Base-by-base conservation (phyloP, 2,888 invertebrate genomes). In the Toxonevra muliebris region DNA sequence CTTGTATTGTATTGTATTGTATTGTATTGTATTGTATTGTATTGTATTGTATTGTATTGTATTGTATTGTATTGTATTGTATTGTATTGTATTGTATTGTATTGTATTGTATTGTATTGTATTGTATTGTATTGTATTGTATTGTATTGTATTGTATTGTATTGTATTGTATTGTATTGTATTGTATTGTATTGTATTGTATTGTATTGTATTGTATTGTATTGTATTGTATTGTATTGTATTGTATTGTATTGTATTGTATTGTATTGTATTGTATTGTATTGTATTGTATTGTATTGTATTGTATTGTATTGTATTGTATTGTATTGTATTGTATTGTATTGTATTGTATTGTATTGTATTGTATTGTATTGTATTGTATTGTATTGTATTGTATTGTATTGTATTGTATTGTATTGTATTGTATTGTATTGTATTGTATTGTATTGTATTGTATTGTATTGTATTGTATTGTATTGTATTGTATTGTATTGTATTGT, bases 291-390 rank as follows among this genome's bases (percentile, higher is more conserved):
- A 41, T 40, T 40, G 30, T 57, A 41, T 40, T 40, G 15, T 57
- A 41, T 3, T 40, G 30, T 57, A 10, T 40, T 30, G 30, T 57
- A 41, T 1, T 40, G 30, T 30, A 41, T 40, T 40, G 30, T 40
- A 41, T 55, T 30, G 1, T 4, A 55, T 20, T 20, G 12, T 20
- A 55, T 55, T 30, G 2, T 20, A 55, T 55, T 30, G 12, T 55
- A 55, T 55, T 55, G 12, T 55, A 55, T 55, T 19, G 12, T 55
- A 55, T 55, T 30, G 12, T 55, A 55, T 55, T 30, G 12, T 55
- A 55, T 55, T 30, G 2, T 55, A 55, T 55, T 30, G 12, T 58
- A 17, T 17, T 41, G 12, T 58, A 17, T 41, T 41, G 12, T 58
- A 41, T 17, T n/a, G 12, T 55, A 55, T 19, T 10, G 20, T 19